Evolutionary conservation across 2,888 invertebrate species (phyloP).

Genomic region (Pelosia muscerda): DNA sequence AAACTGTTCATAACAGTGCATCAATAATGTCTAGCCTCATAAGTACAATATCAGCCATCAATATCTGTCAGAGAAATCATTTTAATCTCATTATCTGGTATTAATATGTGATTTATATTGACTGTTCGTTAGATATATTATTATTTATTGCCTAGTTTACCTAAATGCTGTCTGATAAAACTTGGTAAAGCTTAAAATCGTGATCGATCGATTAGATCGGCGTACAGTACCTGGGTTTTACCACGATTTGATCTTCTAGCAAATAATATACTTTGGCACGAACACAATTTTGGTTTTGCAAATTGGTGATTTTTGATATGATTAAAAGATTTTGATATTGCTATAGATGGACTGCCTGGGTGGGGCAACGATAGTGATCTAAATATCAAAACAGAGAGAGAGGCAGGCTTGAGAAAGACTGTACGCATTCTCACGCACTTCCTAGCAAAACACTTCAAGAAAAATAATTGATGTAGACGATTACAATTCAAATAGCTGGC

Average conservation of each 20-base stretch:
- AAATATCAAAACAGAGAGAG: too few relatives aligned
- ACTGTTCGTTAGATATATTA: constrained; percentile 56
- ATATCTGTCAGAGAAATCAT: constrained; percentile 69
- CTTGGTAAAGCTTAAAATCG: constrained; percentile 54
- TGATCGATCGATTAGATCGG: constrained; percentile 53
- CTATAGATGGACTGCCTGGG: neutral
- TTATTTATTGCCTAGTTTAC: constrained; percentile 57
- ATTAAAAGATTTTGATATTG: neutral
- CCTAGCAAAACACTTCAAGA: neutral
- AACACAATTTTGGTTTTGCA: neutral
- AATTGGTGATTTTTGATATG: neutral
- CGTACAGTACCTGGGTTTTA: constrained; percentile 10
- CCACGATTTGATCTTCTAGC: constrained; percentile 13
- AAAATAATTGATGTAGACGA: neutral
- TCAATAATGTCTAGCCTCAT: constrained; percentile 48
- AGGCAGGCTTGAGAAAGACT: neutral
- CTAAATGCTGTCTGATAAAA: constrained; percentile 43
- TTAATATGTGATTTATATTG: constrained; percentile 75
- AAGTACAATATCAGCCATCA: constrained; percentile 56
- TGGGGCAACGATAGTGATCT: neutral
- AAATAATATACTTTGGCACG: neutral
- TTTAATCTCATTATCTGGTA: constrained; percentile 66
- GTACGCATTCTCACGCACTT: neutral
- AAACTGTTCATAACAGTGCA: constrained; percentile 32
- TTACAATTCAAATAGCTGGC: neutral